Evolutionary conservation across 2,888 invertebrate species (phyloP), one percentile per base, ranked within the genome.

Genomic region (Hydroisotoma schaefferi): DNA sequence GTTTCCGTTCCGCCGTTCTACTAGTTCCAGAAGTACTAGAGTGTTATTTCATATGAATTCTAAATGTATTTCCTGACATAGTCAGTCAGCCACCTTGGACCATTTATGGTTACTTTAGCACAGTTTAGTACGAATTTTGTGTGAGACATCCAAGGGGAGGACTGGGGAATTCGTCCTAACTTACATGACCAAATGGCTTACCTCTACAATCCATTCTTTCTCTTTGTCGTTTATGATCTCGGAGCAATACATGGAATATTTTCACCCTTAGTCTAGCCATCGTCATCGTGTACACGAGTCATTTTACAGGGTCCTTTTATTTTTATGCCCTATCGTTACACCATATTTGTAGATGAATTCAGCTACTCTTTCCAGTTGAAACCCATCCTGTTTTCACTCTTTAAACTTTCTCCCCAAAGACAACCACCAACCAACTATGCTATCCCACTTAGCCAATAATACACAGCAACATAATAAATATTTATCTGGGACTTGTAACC

Each of bases 51-150:
- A n/a, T n/a, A n/a, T n/a, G n/a, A n/a, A n/a, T 46, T 54, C 23
- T 55, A 44, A n/a, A 46, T 28, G 29, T 55, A 33, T 23, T 55
- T 55, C 46, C 29, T 29, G 44, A 46, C 44, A 22, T 51, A 26
- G 23, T 6, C 37, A 28, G 43, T 40, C n/a, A 53, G 58, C 58
- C 58, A 58, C 58, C 58, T 58, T 29, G 58, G 58, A 58, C 58
- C 58, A 58, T 58, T 58, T 58, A 58, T 58, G 58, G 52, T 58
- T 58, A 44, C 58, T 58, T 58, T 58, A 58, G 46, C 53, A 53
- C 58, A 58, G 47, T 58, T 58, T 58, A 53, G 58, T 53, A 53
- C 37, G 26, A 53, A 53, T 37, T 29, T 48, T 28, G 53, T 53
- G 43, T 40, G 10, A 22, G 46, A 40, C 53, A 53, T 53, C 26